Evolutionary conservation across 1,140 invertebrate genomes (phyloP).

Genomic region (Octopus bimaculoides): DNA sequence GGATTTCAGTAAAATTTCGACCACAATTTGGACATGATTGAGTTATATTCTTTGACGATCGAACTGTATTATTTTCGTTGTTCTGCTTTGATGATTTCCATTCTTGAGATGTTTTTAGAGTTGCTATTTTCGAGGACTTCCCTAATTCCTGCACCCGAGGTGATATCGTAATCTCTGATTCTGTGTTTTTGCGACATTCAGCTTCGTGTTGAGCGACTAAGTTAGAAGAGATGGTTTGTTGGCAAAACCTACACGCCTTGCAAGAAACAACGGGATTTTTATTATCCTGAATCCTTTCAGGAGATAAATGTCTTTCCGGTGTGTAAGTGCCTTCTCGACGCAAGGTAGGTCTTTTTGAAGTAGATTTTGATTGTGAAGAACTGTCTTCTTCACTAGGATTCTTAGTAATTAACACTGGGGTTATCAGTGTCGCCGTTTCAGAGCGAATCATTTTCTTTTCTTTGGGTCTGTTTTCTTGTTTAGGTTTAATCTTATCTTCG

Average conservation of each 20-base stretch:
- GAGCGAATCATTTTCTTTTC: constrained; percentile 19
- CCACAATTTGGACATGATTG: not conserved
- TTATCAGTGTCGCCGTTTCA: constrained; percentile 28
- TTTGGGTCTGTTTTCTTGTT: constrained; percentile 1
- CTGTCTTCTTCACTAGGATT: constrained; percentile 8
- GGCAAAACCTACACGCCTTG: too few relatives aligned
- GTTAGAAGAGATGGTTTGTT: too few relatives aligned
- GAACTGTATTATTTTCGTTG: too few relatives aligned
- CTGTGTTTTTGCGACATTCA: too few relatives aligned
- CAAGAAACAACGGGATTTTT: too few relatives aligned
- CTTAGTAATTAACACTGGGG: constrained; percentile 28
- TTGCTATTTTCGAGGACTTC: too few relatives aligned
- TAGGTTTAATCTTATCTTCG: constrained; percentile 22
- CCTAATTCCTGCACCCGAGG: too few relatives aligned
- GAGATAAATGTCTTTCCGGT: constrained; percentile 12
- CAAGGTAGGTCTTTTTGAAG: not conserved
- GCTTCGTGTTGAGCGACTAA: too few relatives aligned
- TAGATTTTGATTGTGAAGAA: not conserved
- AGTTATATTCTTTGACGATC: not conserved
- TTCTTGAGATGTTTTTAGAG: too few relatives aligned
- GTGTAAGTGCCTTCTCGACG: constrained; percentile 32
- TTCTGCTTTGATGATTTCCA: too few relatives aligned
- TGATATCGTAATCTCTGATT: too few relatives aligned
- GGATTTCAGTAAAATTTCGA: not conserved
- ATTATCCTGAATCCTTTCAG: not conserved